A percentile compares a stretch with the other conserved stretches of the same genome.
These are phyloP conservation scores for Lepus americanus DNA, from an alignment of 2,113 vertebrate species.

Conservation along the genomic window DNA sequence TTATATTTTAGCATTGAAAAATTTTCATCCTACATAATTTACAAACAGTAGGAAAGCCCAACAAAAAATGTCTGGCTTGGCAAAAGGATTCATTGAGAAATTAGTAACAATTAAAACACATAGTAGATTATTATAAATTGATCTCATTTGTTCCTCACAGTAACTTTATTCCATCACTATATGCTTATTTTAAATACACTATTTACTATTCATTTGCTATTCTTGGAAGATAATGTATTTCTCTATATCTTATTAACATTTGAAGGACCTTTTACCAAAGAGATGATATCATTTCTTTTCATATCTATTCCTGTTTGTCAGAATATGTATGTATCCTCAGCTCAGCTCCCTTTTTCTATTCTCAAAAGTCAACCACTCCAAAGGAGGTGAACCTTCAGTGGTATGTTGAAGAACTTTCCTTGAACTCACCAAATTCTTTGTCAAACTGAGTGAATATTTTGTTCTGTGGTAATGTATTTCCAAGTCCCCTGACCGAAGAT, in stretches of 20 bases:
- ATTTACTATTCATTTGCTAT: background rate
- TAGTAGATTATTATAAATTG: background rate
- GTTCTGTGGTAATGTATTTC: background rate
- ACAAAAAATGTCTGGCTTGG: background rate
- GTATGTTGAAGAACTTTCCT: background rate
- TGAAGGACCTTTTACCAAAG: background rate
- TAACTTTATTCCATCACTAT: background rate
- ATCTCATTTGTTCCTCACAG: background rate
- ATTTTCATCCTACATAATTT: background rate
- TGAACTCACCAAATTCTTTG: background rate
- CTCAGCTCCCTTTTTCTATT: background rate
- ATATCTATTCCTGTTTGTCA: background rate
- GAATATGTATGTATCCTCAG: background rate
- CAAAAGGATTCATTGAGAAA: background rate
- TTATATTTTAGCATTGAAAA: background rate
- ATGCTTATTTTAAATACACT: background rate
- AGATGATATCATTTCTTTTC: background rate
- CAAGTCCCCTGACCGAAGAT: background rate
- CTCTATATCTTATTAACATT: background rate
- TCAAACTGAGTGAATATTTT: background rate
- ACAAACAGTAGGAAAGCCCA: background rate
- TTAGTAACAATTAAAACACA: background rate
- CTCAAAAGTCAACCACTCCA: background rate
- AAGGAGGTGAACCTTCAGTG: background rate
- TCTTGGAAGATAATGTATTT: background rate